Conservation (phyloP, 2,113 vertebrate species). For the Actenoides hombroni region DNA sequence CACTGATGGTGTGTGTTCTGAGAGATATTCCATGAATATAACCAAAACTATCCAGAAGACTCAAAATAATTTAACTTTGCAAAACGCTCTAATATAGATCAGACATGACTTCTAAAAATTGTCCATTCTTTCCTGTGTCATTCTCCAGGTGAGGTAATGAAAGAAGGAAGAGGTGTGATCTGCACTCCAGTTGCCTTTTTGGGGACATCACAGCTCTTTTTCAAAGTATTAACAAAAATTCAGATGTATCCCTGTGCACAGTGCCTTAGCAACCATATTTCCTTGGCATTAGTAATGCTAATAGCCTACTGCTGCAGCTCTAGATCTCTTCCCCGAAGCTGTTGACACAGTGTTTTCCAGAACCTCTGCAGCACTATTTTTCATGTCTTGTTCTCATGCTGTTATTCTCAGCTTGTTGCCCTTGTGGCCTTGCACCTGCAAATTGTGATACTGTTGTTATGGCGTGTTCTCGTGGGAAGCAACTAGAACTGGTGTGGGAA, state of each 20-base stretch:
- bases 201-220: neutral
- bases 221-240: neutral
- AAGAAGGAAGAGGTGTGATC: neutral
- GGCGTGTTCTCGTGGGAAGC: neutral
- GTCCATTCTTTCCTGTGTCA: neutral
- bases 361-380: neutral
- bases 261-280: neutral
- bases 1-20: neutral
- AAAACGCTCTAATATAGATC: neutral
- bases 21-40: neutral
- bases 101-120: neutral
- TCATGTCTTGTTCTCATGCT: neutral
- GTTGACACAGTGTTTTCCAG: neutral
- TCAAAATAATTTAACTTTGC: neutral
- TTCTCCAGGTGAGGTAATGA: neutral
- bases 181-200: neutral
- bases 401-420: neutral
- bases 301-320: neutral
- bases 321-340: neutral
- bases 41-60: neutral
- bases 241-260: neutral
- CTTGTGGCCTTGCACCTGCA: constrained; percentile 18
- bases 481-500: neutral
- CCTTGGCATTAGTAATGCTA: neutral
- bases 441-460: neutral